Evolutionary conservation across 2,888 invertebrate species (phyloP).

Genomic region (Automeris io): DNA sequence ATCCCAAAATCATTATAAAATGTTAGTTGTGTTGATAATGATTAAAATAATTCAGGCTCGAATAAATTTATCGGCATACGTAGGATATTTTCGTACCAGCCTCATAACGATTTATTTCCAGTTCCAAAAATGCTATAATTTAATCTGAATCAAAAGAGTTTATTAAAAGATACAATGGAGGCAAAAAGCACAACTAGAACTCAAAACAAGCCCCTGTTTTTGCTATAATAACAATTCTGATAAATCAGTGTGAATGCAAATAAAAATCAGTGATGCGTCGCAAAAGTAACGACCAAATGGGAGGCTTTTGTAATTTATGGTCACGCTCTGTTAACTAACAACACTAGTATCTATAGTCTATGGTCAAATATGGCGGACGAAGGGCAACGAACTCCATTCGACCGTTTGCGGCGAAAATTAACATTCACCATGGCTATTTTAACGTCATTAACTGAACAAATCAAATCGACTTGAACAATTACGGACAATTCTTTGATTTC

Average conservation of each 20-base stretch:
- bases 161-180: too few species aligned
- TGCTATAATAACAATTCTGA: conserved; percentile 9
- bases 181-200: too few species aligned
- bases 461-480: conserved; percentile 19
- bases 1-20: too few species aligned
- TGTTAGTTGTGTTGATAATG: too few species aligned
- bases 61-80: too few species aligned
- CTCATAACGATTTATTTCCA: too few species aligned
- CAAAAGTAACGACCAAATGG: conserved; percentile 40
- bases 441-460: conserved; percentile 31
- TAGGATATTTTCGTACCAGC: too few species aligned
- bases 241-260: conserved; percentile 8
- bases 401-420: conserved; percentile 45
- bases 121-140: too few species aligned
- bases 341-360: conserved; percentile 39
- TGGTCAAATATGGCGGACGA: conserved; percentile 49
- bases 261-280: conserved; percentile 43
- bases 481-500: conserved; percentile 12
- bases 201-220: not conserved
- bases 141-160: too few species aligned
- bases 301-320: conserved; percentile 48
- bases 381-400: conserved; percentile 41
- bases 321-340: conserved; percentile 55
- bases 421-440: conserved; percentile 43
- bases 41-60: too few species aligned